Conservation (phyloP, 2,797 vertebrate species). For the Pseudocheirus occidentalis region DNA sequence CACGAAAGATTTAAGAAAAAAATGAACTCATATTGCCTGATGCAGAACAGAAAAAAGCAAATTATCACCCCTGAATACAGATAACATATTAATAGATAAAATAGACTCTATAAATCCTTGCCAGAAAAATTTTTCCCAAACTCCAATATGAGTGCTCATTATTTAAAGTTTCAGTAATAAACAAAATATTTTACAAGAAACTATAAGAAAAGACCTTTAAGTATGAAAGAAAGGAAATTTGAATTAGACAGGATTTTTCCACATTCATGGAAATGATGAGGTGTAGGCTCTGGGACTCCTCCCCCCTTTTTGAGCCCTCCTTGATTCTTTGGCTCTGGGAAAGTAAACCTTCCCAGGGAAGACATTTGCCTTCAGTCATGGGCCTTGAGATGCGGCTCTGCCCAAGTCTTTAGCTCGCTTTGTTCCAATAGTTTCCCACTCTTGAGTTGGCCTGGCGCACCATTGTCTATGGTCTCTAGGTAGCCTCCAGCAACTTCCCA, state of each 20-base stretch:
- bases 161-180: conserved; percentile 17
- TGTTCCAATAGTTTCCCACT: too few species aligned
- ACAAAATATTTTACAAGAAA: conserved; percentile 10
- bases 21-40: background rate
- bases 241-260: background rate
- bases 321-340: too few species aligned
- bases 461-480: too few species aligned
- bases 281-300: too few species aligned
- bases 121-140: background rate
- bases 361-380: too few species aligned
- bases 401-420: too few species aligned
- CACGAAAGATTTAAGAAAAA: background rate
- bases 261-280: background rate
- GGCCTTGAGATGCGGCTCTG: too few species aligned
- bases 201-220: background rate
- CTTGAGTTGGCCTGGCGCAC: too few species aligned
- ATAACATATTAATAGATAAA: background rate
- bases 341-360: too few species aligned
- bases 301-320: too few species aligned
- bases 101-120: background rate
- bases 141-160: background rate
- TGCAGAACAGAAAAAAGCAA: background rate
- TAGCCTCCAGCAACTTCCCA: too few species aligned
- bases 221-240: background rate
- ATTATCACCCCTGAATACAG: background rate